Conservation (phyloP, 2,113 vertebrate species). For the Myiozetetes cayanensis region DNA sequence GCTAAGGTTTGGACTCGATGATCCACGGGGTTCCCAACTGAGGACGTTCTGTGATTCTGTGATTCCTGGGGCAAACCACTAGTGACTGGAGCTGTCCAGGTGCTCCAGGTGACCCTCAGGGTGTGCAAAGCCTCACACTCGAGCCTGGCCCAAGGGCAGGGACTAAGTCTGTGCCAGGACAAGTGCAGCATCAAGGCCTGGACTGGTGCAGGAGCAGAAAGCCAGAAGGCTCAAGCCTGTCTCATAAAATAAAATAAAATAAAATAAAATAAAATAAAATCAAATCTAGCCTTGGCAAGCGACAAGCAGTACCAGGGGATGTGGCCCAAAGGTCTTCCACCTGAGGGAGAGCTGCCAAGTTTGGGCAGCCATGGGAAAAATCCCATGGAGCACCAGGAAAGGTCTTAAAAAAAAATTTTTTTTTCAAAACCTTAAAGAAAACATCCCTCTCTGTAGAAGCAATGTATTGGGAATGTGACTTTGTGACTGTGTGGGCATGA, state of each 20-base stretch:
- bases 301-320: background rate
- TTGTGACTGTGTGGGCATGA: background rate
- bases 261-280: background rate
- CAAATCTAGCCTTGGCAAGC: background rate
- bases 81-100: background rate
- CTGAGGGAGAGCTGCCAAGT: background rate
- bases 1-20: background rate
- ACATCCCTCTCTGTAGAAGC: background rate
- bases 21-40: background rate
- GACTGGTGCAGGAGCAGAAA: background rate
- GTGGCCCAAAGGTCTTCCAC: fast-evolving
- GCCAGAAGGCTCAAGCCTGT: background rate
- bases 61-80: background rate
- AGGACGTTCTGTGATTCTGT: background rate
- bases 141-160: fast-evolving
- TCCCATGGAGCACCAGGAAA: background rate
- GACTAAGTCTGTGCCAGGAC: background rate
- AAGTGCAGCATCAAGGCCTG: background rate
- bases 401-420: background rate
- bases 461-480: background rate
- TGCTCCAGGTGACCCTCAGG: background rate
- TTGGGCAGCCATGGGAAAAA: background rate
- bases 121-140: background rate
- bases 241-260: background rate
- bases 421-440: background rate